Evolutionary conservation across 2,888 invertebrate species (phyloP).

Genomic region (Pycnomerus fuliginosus): DNA sequence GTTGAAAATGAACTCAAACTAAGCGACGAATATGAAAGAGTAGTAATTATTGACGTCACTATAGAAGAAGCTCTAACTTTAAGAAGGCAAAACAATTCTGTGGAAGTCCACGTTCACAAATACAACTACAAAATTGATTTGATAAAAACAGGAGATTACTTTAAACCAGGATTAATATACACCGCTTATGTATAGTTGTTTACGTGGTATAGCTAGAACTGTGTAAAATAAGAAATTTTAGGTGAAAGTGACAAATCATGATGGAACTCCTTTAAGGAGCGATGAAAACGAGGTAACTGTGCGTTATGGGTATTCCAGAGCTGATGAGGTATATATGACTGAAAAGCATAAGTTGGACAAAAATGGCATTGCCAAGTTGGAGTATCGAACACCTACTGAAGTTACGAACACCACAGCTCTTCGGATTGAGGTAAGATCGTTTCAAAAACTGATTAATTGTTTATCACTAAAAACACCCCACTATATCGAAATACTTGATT

Average conservation of each 20-base stretch:
- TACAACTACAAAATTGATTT: slow-evolving; percentile 75
- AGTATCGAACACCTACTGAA: slow-evolving; percentile 60
- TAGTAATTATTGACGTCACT: slow-evolving; percentile 81
- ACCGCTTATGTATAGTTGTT: slow-evolving; percentile 66
- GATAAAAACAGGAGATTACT: slow-evolving; percentile 79
- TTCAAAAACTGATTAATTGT: no score
- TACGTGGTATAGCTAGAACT: not conserved
- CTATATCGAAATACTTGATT: no score
- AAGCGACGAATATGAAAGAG: slow-evolving; percentile 76
- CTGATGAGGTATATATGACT: slow-evolving; percentile 57
- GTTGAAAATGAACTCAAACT: slow-evolving; percentile 73
- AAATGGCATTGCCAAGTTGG: slow-evolving; percentile 65
- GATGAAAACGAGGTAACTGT: slow-evolving; percentile 60
- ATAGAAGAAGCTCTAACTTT: slow-evolving; percentile 89
- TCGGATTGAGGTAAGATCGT: slow-evolving; percentile 71
- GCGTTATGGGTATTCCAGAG: slow-evolving; percentile 62
- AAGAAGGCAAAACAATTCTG: slow-evolving; percentile 76
- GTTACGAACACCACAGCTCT: slow-evolving; percentile 64
- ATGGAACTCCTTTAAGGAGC: slow-evolving; percentile 65
- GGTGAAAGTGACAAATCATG: slow-evolving; percentile 70
- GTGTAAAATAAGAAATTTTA: slow-evolving; percentile 46
- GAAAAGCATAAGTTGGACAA: slow-evolving; percentile 59
- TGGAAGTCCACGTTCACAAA: slow-evolving; percentile 73
- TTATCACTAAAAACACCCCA: no score
- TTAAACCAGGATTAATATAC: slow-evolving; percentile 85